Base-by-base conservation (phyloP, 2,797 vertebrate genomes). In the Alauda arvensis region DNA sequence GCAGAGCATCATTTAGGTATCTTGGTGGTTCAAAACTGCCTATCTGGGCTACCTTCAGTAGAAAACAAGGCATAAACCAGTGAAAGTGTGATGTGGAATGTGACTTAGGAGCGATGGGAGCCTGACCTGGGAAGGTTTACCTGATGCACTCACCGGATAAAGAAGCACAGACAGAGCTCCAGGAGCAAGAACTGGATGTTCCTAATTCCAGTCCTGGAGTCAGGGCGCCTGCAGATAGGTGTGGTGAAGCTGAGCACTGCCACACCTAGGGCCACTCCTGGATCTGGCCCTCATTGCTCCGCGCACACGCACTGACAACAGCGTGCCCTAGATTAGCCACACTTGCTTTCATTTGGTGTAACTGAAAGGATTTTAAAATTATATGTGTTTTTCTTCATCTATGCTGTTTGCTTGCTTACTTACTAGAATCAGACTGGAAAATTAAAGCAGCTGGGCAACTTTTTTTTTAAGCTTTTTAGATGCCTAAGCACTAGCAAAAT, bases 101-200 rank as follows among this genome's bases (percentile, higher is more conserved):
- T 14, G 25, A 52, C 39, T 91, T 51, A 6, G 29, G 45, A 89
- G 63, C 0, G 0, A 72, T 3, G 10, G 57, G 26, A 52, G 43
- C 8, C 74, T 75, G 74, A 46, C 46, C 77, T 39, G 34, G 45
- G 67, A 63, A 63, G 63, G 62, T 81, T 69, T 85, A 76, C 74
- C 70, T 46, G 52, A 87, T 67, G 60, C 77, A 69, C 63, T 55
- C 8, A 1, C n/a, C 62, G 92, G 80, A 83, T 90, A 91, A 91
- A 34, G 31, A 72, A 57, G 31, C 19, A 31, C 63, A 72, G 85
- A 87, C 2, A 0, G 63, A 87, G 70, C 34, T 89, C 81, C 74
- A 76, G 74, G 60, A 95, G 89, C 43, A 72, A 91, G 93, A 95
- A 93, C 94, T 94, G 93, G 93, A 89, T 93, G 93, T 94, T 95